A percentile compares a stretch with the other conserved stretches of the same genome.
phyloP scores from a whole-genome alignment of 2,888 invertebrate genomes.

The Chrysomela aeneicollis region DNA sequence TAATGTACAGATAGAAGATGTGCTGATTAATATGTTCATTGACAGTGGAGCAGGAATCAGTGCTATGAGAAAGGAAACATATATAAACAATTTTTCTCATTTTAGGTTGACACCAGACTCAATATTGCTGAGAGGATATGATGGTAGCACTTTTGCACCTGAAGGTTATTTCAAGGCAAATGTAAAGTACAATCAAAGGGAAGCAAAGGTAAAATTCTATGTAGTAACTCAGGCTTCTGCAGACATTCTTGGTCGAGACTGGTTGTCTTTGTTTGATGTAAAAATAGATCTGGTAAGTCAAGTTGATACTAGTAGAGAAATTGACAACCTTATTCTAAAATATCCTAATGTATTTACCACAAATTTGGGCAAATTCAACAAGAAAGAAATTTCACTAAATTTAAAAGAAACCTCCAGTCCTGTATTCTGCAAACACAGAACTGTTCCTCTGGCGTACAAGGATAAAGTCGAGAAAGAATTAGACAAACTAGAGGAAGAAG shows the following conservation, averaged over 20 bases:
- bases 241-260: slow-evolving; percentile 12
- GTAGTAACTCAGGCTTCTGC: slow-evolving; percentile 17
- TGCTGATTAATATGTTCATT: slow-evolving; percentile 9
- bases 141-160: slow-evolving; percentile 16
- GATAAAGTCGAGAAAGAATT: slow-evolving; percentile 43
- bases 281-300: slow-evolving; percentile 10
- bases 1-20: slow-evolving; percentile 5
- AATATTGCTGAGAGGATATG: slow-evolving; percentile 19
- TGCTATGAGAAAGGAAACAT: slow-evolving; percentile 14
- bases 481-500: slow-evolving; percentile 43
- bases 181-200: slow-evolving; percentile 1
- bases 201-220: slow-evolving; percentile 9
- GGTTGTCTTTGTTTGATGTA: slow-evolving; percentile 10
- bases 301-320: no score
- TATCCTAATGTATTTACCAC: slow-evolving; percentile 13
- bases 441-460: slow-evolving; percentile 45
- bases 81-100: slow-evolving; percentile 19
- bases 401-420: not conserved
- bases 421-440: slow-evolving; percentile 1
- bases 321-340: not conserved
- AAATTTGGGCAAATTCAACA: slow-evolving; percentile 28
- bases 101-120: slow-evolving; percentile 13
- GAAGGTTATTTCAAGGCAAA: slow-evolving; percentile 15
- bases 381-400: slow-evolving; percentile 41
- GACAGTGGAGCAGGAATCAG: slow-evolving; percentile 20